Evolutionary conservation across 1,140 invertebrate genomes (phyloP), one percentile per base, ranked within the genome.

Genomic region (Manduca sexta): DNA sequence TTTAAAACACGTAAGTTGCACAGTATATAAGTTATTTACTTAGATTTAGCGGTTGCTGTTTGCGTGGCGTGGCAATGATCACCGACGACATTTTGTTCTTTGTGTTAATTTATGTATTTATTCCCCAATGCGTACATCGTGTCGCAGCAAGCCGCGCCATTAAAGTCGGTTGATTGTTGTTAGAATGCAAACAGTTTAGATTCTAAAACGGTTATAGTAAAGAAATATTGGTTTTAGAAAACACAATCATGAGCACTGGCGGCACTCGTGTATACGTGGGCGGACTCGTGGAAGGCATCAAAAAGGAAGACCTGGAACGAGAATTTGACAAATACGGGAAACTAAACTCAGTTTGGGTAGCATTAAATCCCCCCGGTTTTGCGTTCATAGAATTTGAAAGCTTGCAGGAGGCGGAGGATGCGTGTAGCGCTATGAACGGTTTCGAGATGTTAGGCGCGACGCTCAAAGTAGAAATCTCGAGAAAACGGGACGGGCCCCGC

Each of bases 361-460:
- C 84, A 64, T 87, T 89, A 58, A 89, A 87, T 64, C 88, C 97
- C 95, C 59, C 95, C 92, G 64, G 97, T 60, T 99, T 99, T 89
- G 98, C 98, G 43, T 99, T 99, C 89, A 95, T 99, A 70, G 97
- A 99, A 87, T 99, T 98, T 89, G 94, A 97, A 86, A 97, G 97
- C 82, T 90, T 92, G 68, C 92, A 95, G 72, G 97, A 99, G 88
- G 97, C 97, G 18, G 95, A 97, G 79, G 92, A 97, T 80, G 96
- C 97, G 29, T 96, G 95, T 77, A 93, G 93, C 80, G 94, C 91
- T 61, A 89, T 98, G 70, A 97, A 99, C 86, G 97, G 97, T 51
- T 91, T 91, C 52, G 93, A 93, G 66, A 88, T 94, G 56, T 84
- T 93, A 84, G 94, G 94, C 52, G 92, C 92, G 49, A 94, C 93